These are phyloP conservation scores for Fragum whitleyi DNA, from an alignment of 2,888 invertebrate genomes.

Conservation along the genomic window DNA sequence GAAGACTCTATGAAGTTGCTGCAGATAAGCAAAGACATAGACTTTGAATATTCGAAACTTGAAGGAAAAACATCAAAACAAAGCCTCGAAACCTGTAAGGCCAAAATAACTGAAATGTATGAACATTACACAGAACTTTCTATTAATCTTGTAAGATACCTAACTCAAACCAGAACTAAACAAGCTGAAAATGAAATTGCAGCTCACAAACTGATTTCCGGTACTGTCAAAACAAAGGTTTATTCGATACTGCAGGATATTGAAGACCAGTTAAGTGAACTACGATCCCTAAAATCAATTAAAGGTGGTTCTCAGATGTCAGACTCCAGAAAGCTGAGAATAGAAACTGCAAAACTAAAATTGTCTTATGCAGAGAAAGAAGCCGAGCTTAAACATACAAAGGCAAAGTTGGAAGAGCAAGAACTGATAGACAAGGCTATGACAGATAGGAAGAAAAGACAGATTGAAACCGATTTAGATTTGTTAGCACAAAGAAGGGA, in stretches of 20 bases:
- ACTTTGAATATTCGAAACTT: too few species aligned
- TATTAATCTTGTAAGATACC: not conserved
- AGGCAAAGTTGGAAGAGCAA: not conserved
- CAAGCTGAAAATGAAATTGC: not conserved
- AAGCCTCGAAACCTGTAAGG: too few species aligned
- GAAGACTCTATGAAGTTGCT: too few species aligned
- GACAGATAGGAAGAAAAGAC: not conserved
- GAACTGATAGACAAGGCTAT: not conserved
- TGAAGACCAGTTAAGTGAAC: not conserved
- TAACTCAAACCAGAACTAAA: not conserved
- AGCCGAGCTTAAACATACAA: not conserved
- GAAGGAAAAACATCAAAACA: too few species aligned
- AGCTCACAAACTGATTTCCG: not conserved
- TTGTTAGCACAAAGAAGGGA: not conserved
- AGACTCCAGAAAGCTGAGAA: not conserved
- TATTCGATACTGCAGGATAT: not conserved
- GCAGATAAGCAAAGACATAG: too few species aligned
- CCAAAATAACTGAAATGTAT: too few species aligned
- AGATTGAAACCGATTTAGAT: slow-evolving; percentile 1
- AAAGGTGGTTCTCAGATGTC: not conserved
- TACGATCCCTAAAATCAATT: not conserved
- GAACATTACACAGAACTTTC: not conserved
- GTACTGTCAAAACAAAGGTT: not conserved
- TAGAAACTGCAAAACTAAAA: not conserved
- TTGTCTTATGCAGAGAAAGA: not conserved